These are phyloP conservation scores for Martes martes DNA, from an alignment of 2,113 vertebrate species.

Conservation along the genomic window DNA sequence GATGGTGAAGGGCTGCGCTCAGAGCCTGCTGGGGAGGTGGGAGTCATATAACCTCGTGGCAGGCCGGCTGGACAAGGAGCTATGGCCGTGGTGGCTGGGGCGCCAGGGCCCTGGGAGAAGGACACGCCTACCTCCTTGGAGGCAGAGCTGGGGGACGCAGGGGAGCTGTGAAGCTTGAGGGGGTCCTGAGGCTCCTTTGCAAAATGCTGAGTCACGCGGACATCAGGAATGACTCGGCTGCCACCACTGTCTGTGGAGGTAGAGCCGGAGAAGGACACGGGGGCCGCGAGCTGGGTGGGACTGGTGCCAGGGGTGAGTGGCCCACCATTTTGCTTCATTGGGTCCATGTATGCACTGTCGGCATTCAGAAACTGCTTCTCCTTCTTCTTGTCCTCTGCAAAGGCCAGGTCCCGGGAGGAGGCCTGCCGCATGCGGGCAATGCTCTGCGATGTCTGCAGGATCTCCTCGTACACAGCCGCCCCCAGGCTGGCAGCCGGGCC, in stretches of 20 bases:
- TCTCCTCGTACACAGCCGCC: constrained; percentile 90
- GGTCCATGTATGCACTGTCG: constrained; percentile 84
- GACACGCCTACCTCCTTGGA: constrained; percentile 74
- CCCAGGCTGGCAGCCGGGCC: constrained; percentile 81
- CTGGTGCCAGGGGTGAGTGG: constrained; percentile 95
- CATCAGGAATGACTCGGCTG: constrained; percentile 87
- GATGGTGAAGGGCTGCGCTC: constrained; percentile 66
- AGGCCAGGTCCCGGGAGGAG: constrained; percentile 81
- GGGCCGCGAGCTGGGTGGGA: constrained; percentile 93
- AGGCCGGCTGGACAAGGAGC: constrained; percentile 26
- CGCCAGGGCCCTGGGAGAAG: constrained; percentile 77
- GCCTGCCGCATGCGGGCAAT: constrained; percentile 85
- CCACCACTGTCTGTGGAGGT: constrained; percentile 70
- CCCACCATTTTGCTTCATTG: constrained; percentile 82
- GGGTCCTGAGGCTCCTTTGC: constrained; percentile 91
- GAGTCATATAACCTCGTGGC: constrained; percentile 67
- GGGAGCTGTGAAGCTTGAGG: constrained; percentile 87
- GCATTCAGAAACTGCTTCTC: constrained; percentile 93
- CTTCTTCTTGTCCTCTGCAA: constrained; percentile 80
- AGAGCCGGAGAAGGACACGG: constrained; percentile 86
- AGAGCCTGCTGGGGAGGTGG: not conserved
- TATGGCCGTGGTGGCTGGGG: constrained; percentile 76
- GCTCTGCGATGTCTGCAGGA: constrained; percentile 88
- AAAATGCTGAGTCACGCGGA: constrained; percentile 93
- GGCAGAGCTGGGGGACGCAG: constrained; percentile 81